phyloP scores from a whole-genome alignment of 1,140 invertebrate genomes.

The Sinella curviseta region DNA sequence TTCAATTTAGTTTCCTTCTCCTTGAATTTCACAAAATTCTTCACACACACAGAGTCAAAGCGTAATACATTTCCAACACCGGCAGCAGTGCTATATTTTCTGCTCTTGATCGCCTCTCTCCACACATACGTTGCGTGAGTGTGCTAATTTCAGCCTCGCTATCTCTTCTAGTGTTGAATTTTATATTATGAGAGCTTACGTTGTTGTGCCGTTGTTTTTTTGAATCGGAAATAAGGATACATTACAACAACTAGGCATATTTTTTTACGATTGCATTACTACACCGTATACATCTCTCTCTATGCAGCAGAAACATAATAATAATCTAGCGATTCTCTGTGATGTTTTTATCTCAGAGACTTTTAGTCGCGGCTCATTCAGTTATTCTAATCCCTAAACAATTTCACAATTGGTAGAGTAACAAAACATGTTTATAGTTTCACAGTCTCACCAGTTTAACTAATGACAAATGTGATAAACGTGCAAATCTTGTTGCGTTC shows the following conservation, averaged over 20 bases:
- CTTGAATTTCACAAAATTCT: too few species aligned
- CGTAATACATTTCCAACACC: too few species aligned
- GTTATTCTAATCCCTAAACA: neutral
- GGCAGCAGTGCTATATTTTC: too few species aligned
- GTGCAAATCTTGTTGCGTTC: neutral
- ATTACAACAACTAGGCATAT: neutral
- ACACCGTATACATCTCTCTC: too few species aligned
- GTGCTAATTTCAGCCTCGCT: slow-evolving; percentile 12
- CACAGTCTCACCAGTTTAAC: neutral
- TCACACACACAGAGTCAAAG: too few species aligned
- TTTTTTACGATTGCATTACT: too few species aligned
- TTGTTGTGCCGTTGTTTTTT: too few species aligned
- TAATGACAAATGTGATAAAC: slow-evolving; percentile 10
- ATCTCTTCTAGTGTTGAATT: neutral
- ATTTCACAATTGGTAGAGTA: neutral
- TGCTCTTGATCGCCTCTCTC: too few species aligned
- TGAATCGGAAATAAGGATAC: too few species aligned
- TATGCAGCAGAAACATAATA: too few species aligned
- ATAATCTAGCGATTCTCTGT: neutral
- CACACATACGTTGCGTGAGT: neutral
- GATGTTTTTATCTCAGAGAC: slow-evolving; percentile 1
- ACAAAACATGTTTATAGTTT: neutral
- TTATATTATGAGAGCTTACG: neutral
- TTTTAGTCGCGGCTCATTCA: neutral
- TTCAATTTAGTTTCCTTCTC: too few species aligned